Conservation (phyloP, 2,888 invertebrate genomes). For the Leucoma salicis region DNA sequence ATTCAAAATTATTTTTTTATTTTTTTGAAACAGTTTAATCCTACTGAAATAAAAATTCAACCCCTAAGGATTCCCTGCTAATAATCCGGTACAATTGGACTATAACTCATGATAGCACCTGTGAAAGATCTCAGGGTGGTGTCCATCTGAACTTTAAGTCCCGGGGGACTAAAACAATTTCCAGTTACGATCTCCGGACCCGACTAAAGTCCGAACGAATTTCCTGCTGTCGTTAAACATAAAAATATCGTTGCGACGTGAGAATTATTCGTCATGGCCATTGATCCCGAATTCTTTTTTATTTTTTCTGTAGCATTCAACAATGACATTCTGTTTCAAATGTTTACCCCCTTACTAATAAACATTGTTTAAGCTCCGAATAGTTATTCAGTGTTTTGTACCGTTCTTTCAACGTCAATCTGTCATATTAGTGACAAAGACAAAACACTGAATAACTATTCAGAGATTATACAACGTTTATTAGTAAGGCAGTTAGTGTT, state of each 20-base stretch:
- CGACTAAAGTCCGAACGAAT: slow-evolving; percentile 53
- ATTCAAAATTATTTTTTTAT: too few relatives aligned
- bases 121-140: slow-evolving; percentile 54
- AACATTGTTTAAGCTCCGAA: too few relatives aligned
- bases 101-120: slow-evolving; percentile 69
- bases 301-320: slow-evolving; percentile 27
- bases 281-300: slow-evolving; percentile 30
- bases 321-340: slow-evolving; percentile 30
- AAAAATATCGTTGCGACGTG: slow-evolving; percentile 67
- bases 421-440: too few relatives aligned
- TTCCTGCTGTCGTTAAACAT: slow-evolving; percentile 58
- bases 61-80: slow-evolving; percentile 47
- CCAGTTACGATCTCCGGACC: slow-evolving; percentile 57
- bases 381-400: too few relatives aligned
- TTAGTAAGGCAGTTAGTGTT: too few relatives aligned
- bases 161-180: slow-evolving; percentile 66
- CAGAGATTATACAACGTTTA: too few relatives aligned
- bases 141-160: slow-evolving; percentile 46
- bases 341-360: too few relatives aligned
- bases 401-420: too few relatives aligned
- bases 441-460: too few relatives aligned
- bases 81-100: slow-evolving; percentile 52
- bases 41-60: slow-evolving; percentile 14
- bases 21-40: not conserved
- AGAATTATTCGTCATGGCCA: slow-evolving; percentile 33